A percentile compares a stretch with the other conserved stretches of the same genome.
These are phyloP conservation scores for Heteromyza rotundicornis DNA, from an alignment of 2,888 invertebrate genomes.

Conservation along the genomic window DNA sequence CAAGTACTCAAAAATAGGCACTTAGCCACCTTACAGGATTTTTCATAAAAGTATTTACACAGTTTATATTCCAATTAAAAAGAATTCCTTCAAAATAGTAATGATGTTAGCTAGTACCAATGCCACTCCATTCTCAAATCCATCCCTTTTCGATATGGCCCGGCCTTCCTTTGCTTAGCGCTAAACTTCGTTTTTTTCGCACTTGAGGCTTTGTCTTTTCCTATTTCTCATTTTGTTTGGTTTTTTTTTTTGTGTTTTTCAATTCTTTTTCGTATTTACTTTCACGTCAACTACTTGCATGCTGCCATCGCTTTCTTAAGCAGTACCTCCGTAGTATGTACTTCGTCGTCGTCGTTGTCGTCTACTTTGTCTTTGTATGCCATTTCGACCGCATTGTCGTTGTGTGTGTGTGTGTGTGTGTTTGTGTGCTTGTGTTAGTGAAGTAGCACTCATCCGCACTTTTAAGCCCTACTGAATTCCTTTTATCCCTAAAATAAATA, in stretches of 20 bases:
- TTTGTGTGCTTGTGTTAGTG: constrained; percentile 38
- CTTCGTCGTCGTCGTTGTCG: constrained; percentile 26
- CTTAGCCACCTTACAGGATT: too few species aligned
- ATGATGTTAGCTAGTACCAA: too few species aligned
- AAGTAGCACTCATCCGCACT: constrained; percentile 56
- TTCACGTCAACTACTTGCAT: constrained; percentile 55
- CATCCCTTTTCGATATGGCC: constrained; percentile 20
- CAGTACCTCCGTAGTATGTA: constrained; percentile 37
- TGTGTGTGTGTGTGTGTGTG: constrained; percentile 20
- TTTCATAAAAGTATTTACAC: too few species aligned
- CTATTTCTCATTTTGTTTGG: constrained; percentile 20
- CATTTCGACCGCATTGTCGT: constrained; percentile 32
- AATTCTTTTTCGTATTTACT: constrained; percentile 55
- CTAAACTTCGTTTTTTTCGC: constrained; percentile 13
- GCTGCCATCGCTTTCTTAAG: constrained; percentile 46
- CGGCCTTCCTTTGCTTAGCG: constrained; percentile 15
- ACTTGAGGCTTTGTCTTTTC: constrained; percentile 11
- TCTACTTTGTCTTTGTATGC: constrained; percentile 24
- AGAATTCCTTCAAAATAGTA: too few species aligned
- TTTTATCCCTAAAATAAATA: constrained; percentile 60
- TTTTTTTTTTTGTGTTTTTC: constrained; percentile 39
- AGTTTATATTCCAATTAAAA: too few species aligned
- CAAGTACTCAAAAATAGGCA: too few species aligned
- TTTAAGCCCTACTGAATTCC: constrained; percentile 57
- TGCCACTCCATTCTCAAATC: constrained; percentile 53